A percentile compares a stretch with the other conserved stretches of the same genome.
phyloP scores from a whole-genome alignment of 1,140 invertebrate species.

The Hormaphis cornu region DNA sequence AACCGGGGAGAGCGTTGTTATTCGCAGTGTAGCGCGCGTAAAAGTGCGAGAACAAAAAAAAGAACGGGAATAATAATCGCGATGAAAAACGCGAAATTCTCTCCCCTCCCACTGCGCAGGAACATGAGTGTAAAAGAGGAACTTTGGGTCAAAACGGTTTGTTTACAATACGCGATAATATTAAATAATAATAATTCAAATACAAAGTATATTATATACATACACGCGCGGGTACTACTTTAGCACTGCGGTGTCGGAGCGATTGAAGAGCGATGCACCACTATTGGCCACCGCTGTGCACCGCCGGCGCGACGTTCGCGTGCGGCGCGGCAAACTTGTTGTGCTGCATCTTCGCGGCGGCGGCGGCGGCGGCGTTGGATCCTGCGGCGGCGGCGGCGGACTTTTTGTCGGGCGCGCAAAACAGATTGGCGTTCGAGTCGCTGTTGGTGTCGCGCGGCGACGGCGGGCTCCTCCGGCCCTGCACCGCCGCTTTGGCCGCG shows the following conservation, averaged over 20 bases:
- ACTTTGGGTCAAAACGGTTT: constrained; percentile 16
- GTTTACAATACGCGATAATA: neutral
- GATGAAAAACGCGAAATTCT: neutral
- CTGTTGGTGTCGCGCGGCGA: constrained; percentile 25
- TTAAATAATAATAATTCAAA: constrained; percentile 2
- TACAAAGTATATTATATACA: neutral
- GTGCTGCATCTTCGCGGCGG: constrained; percentile 1
- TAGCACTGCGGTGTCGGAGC: neutral
- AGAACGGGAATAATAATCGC: neutral
- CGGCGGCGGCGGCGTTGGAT: neutral
- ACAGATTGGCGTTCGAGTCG: constrained; percentile 38
- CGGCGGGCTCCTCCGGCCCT: too few relatives aligned
- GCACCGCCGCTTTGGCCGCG: constrained; percentile 52
- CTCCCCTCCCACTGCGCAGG: too few relatives aligned
- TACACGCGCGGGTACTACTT: neutral
- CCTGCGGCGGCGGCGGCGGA: constrained; percentile 20
- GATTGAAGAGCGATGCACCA: neutral
- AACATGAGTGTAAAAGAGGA: constrained; percentile 29
- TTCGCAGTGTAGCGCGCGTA: too few relatives aligned
- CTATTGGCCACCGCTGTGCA: constrained; percentile 19
- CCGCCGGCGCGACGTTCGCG: neutral
- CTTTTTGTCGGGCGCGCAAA: constrained; percentile 35
- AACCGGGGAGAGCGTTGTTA: too few relatives aligned
- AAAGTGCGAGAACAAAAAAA: neutral
- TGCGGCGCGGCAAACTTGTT: constrained; percentile 14